Conservation (phyloP, 2,113 vertebrate genomes). For the Oryzias javanicus region DNA sequence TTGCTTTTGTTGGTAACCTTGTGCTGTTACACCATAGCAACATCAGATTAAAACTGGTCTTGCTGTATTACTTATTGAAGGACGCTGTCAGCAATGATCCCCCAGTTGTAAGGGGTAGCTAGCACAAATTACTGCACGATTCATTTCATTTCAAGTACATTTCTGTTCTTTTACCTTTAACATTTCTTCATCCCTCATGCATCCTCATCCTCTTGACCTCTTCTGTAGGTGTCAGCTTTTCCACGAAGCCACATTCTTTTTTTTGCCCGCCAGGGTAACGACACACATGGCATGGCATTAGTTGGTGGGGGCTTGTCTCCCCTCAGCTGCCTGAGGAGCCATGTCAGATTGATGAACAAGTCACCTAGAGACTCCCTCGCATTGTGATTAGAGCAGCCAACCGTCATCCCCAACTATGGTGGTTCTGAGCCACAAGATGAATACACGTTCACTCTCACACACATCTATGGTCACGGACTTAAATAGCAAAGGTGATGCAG, state of each 20-base stretch:
- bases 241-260: constrained; percentile 49
- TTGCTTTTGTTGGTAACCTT: background rate
- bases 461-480: constrained; percentile 26
- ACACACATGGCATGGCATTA: constrained; percentile 61
- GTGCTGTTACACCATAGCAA: constrained; percentile 14
- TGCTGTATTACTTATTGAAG: constrained; percentile 32
- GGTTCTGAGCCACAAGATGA: constrained; percentile 41
- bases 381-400: constrained; percentile 69
- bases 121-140: constrained; percentile 23
- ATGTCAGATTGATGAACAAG: constrained; percentile 77
- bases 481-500: constrained; percentile 71
- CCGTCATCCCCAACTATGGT: constrained; percentile 47
- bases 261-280: constrained; percentile 61
- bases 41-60: constrained; percentile 31
- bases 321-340: constrained; percentile 65
- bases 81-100: constrained; percentile 39
- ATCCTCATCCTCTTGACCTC: constrained; percentile 39
- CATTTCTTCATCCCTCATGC: constrained; percentile 20
- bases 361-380: constrained; percentile 67
- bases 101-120: constrained; percentile 22
- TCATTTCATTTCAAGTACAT: constrained; percentile 26
- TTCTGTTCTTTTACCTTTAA: background rate
- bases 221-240: constrained; percentile 55
- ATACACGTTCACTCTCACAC: constrained; percentile 31
- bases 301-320: constrained; percentile 61